Evolutionary conservation across 2,888 invertebrate genomes (phyloP), one percentile per base, ranked within the genome.

Genomic region (Sinotaia quadrata): DNA sequence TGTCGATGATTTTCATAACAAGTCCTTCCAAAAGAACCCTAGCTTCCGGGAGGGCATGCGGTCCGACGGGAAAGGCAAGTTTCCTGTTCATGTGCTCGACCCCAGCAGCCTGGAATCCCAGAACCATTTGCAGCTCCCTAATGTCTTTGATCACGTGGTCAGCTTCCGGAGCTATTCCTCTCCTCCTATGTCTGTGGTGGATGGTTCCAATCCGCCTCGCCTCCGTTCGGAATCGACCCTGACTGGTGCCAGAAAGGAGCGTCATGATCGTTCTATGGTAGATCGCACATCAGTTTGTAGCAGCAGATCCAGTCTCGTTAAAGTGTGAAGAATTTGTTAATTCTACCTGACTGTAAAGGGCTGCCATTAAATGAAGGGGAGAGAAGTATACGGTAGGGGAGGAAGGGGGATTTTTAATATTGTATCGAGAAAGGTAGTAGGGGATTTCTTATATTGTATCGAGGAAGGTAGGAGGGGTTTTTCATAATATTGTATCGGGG

Each of bases 111-210:
- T 65, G 1, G 51, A 24, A 5, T 36, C 51, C 24, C 33, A 51
- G 36, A 34, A 36, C 5, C 52, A 24, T 18, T 12, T 51, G 37
- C 37, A 18, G 8, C 27, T 4, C 41, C 51, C 51, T 1, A 56
- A 63, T 15, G 51, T 65, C 27, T 56, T 37, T 34, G 69, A 68
- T 58, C 72, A 72, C 49, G 69, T 72, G 54, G 52, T 72, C 47
- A 72, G 72, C 52, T 72, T 72, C 69, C 49, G 72, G 24, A 58
- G 67, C 31, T 72, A 72, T 51, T 49, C 69, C 12, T 56, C 69
- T 2, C 67, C 69, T 2, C 63, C 15, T 12, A 52, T 54, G 54
- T 27, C n/a, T n/a, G n/a, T n/a, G n/a, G n/a, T n/a, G n/a, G n/a
- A n/a, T n/a, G n/a, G n/a, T n/a, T n/a, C n/a, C n/a, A n/a, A n/a